Evolutionary conservation across 2,113 vertebrate genomes (phyloP).

Genomic region (Heterotis niloticus): DNA sequence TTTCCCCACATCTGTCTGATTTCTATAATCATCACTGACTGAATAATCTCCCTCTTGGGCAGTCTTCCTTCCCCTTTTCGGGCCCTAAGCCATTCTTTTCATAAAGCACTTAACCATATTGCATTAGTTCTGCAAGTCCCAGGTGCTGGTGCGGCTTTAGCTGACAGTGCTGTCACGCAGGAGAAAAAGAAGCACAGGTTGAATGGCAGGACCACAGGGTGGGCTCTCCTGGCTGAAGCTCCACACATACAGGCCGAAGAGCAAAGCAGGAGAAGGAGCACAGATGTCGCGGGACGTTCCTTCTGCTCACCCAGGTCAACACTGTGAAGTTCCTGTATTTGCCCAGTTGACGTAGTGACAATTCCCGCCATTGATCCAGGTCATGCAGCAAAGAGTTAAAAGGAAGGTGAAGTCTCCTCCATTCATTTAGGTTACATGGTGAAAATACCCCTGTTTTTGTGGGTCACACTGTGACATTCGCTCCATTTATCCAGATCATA

Average conservation of each 20-base stretch:
- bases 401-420: not conserved
- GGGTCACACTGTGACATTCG: too few relatives aligned
- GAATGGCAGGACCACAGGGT: not conserved
- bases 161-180: not conserved
- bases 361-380: not conserved
- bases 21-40: not conserved
- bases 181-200: not conserved
- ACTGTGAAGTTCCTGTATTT: too few relatives aligned
- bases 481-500: too few relatives aligned
- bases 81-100: not conserved
- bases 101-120: conserved; percentile 13
- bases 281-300: too few relatives aligned
- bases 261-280: too few relatives aligned
- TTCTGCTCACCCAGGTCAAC: too few relatives aligned
- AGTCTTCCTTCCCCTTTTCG: not conserved
- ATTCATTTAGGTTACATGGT: too few relatives aligned
- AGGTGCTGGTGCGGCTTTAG: not conserved
- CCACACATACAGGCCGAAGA: too few relatives aligned
- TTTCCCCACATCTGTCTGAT: not conserved
- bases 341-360: too few relatives aligned
- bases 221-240: too few relatives aligned
- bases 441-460: too few relatives aligned
- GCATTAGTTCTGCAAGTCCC: not conserved
- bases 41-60: conserved; percentile 15
- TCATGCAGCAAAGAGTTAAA: too few relatives aligned